Evolutionary conservation across 2,113 vertebrate genomes (phyloP).

Genomic region (Upupa epops): DNA sequence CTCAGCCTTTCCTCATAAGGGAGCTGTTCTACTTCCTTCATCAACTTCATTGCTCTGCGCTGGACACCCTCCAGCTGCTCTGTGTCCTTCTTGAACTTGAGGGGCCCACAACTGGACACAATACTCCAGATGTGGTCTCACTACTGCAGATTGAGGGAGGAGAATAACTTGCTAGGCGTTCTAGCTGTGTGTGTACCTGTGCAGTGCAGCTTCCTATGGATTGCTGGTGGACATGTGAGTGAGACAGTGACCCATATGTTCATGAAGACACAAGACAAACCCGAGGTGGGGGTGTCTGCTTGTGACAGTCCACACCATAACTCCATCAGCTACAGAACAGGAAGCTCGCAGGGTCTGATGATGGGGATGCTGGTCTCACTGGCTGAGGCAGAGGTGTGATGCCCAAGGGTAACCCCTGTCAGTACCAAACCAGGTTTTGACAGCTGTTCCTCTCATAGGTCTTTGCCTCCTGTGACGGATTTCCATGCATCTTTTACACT

Average conservation of each 20-base stretch:
- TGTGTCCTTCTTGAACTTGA: no score
- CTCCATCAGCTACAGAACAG: accelerated
- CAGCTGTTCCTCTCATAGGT: background rate
- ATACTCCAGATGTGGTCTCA: no score
- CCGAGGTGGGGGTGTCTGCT: background rate
- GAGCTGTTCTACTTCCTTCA: no score
- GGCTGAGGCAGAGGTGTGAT: background rate
- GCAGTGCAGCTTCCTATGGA: background rate
- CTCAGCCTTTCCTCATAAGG: no score
- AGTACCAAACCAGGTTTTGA: background rate
- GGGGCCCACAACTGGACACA: no score
- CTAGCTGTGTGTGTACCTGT: background rate
- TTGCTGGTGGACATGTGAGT: no score
- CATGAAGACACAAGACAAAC: background rate
- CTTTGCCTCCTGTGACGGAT: background rate
- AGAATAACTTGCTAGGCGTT: no score
- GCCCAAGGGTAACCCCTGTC: background rate
- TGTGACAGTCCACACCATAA: accelerated
- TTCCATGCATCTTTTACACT: background rate
- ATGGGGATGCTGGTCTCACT: background rate
- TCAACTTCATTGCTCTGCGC: no score
- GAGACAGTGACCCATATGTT: accelerated
- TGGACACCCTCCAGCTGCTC: no score
- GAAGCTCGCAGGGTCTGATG: accelerated
- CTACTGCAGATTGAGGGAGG: no score